Evolutionary conservation across 1,140 invertebrate species (phyloP), one percentile per base, ranked within the genome.

Genomic region (Heliothis subflexa): DNA sequence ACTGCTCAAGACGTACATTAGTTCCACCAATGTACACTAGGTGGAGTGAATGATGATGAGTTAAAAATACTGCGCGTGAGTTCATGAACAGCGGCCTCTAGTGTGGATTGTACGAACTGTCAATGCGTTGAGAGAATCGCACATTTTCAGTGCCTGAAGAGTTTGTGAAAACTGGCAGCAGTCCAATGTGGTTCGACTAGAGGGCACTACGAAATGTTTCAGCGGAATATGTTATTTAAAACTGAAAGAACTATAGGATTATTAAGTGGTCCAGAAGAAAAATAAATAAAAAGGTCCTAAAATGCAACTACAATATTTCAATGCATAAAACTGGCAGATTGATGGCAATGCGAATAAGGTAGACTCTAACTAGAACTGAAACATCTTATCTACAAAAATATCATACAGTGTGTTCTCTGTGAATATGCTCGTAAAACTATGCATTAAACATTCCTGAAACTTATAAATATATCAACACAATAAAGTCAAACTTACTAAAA

Each of bases 81-180:
- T 13, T 33, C 10, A n/a, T 40, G 13, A 52, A 52, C 21, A 75
- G 57, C 55, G 73, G 21, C 73, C 64, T 75, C 73, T 75, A 75
- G 45, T n/a, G 59, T 11, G 12, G 18, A 16, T 64, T 64, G 3
- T 47, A 47, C 25, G 49, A 52, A 64, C 10, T 59, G 18, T 14
- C 47, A 52, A 33, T 14, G 40, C n/a, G 14, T 50, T n/a, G 47
- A 13, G 7, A 52, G 40, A 47, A 28, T 47, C 55, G 14, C 40
- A 57, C 40, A 47, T 45, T 49, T 70, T 25, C 66, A 50, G 47
- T n/a, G 47, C 10, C 28, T 28, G 25, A 50, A 70, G 21, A 40
- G 47, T 9, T 70, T 25, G 14, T 70, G 66, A 70, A 40, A 50
- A 13, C 66, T 70, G 45, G 45, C 66, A n/a, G 3, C 28, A 70